Percentiles rank a stretch among this genome's conserved stretches.
Evolutionary conservation across 2,797 vertebrate species (phyloP).

Genomic region (Pterois miles): DNA sequence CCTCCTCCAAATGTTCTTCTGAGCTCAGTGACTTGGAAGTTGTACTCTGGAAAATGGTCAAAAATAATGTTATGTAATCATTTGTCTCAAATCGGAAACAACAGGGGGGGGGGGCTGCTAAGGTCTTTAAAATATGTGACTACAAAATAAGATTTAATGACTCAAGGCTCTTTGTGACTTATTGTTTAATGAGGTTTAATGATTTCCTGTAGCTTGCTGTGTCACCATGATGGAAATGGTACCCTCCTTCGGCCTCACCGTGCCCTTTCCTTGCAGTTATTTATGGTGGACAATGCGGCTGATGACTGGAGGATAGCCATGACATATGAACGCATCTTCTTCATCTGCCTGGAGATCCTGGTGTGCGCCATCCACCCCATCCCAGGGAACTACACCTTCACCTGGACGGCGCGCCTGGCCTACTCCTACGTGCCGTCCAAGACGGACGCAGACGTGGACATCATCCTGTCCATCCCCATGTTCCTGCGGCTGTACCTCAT

Average conservation of each 20-base stretch:
- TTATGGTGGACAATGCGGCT: slow-evolving; percentile 99
- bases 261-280: slow-evolving; percentile 87
- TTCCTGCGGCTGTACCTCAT: slow-evolving; percentile 99
- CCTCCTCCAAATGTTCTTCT: neutral
- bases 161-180: slow-evolving; percentile 51
- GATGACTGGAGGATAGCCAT: slow-evolving; percentile 99
- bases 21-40: neutral
- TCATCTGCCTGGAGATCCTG: slow-evolving; percentile 99
- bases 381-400: slow-evolving; percentile 99
- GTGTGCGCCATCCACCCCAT: slow-evolving; percentile 99
- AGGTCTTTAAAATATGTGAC: slow-evolving; percentile 10
- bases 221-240: slow-evolving; percentile 58
- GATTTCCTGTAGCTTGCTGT: slow-evolving; percentile 53
- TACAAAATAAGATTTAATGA: slow-evolving; percentile 40
- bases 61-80: neutral
- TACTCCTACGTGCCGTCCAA: slow-evolving; percentile 96
- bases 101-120: neutral
- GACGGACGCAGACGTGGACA: slow-evolving; percentile 99
- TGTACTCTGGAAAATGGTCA: neutral
- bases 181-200: slow-evolving; percentile 61
- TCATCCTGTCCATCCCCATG: slow-evolving; percentile 99
- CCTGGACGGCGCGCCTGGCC: slow-evolving; percentile 97
- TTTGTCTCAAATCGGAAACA: neutral
- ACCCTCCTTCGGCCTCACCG: slow-evolving; percentile 35
- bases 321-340: slow-evolving; percentile 99